Conservation (phyloP, 2,888 invertebrate species). For the Himalopsyche anomala region DNA sequence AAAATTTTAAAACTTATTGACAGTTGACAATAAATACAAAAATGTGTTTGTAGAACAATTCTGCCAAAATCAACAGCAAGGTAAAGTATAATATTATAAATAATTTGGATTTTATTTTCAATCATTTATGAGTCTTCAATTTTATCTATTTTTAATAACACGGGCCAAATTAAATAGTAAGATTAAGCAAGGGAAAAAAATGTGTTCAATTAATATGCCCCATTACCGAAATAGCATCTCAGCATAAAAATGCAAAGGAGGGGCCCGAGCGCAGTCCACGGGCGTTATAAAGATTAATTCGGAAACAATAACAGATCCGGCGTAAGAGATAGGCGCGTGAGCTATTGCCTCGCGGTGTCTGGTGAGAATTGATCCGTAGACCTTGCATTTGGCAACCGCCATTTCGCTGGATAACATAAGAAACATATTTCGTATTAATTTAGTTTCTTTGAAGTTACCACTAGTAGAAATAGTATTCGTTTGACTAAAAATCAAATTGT, state of each 20-base stretch:
- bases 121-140: not conserved
- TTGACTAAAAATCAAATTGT: too few species aligned
- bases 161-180: not conserved
- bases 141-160: not conserved
- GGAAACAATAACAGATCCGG: constrained; percentile 59
- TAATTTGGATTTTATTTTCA: too few species aligned
- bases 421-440: too few species aligned
- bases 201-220: not conserved
- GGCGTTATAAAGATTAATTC: constrained; percentile 59
- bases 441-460: too few species aligned
- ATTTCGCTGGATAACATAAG: too few species aligned
- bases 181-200: not conserved
- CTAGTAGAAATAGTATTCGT: too few species aligned
- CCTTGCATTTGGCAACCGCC: not conserved
- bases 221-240: not conserved
- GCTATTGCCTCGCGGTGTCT: constrained; percentile 48
- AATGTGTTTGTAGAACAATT: too few species aligned
- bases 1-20: too few species aligned
- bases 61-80: too few species aligned
- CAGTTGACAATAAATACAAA: too few species aligned
- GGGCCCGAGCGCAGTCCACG: not conserved
- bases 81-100: too few species aligned
- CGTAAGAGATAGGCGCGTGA: constrained; percentile 48
- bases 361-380: not conserved
- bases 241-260: constrained; percentile 9